Percentiles rank a stretch among this genome's conserved stretches.
Conservation (phyloP, 2,888 invertebrate genomes). For the Prosapia bicincta region DNA sequence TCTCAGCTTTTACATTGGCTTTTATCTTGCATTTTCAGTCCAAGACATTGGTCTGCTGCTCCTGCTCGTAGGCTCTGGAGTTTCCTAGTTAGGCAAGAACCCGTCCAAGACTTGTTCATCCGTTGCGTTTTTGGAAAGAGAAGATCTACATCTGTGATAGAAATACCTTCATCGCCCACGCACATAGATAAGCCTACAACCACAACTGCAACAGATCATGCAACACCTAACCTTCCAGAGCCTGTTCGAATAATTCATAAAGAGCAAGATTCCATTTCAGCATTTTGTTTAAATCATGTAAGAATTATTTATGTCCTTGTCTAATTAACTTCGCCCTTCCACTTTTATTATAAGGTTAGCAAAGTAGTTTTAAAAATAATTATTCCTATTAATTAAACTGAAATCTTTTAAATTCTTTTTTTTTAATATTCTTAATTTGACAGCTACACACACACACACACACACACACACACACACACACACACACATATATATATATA, state of each 20-base stretch:
- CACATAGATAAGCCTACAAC: neutral
- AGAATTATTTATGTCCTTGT: no score
- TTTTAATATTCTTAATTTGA: no score
- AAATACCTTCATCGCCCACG: neutral
- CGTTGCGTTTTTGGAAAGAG: slow-evolving; percentile 87
- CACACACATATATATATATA: no score
- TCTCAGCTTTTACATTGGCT: no score
- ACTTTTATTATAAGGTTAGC: no score
- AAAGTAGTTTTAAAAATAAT: no score
- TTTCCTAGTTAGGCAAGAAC: slow-evolving; percentile 87
- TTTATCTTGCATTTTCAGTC: slow-evolving; percentile 49
- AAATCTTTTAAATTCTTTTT: no score
- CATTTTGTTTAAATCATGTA: slow-evolving; percentile 95
- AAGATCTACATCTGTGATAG: slow-evolving; percentile 21
- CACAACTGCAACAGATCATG: neutral
- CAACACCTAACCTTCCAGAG: slow-evolving; percentile 55
- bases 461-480: no score
- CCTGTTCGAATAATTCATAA: slow-evolving; percentile 96
- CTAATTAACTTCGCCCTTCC: no score
- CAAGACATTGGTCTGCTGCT: slow-evolving; percentile 64
- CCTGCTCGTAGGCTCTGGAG: slow-evolving; percentile 87
- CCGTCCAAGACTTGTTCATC: slow-evolving; percentile 91
- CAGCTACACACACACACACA: no score
- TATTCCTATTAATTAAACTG: no score
- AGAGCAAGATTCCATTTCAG: slow-evolving; percentile 96